Evolutionary conservation across 2,113 vertebrate species (phyloP).

Genomic region (Martes martes): DNA sequence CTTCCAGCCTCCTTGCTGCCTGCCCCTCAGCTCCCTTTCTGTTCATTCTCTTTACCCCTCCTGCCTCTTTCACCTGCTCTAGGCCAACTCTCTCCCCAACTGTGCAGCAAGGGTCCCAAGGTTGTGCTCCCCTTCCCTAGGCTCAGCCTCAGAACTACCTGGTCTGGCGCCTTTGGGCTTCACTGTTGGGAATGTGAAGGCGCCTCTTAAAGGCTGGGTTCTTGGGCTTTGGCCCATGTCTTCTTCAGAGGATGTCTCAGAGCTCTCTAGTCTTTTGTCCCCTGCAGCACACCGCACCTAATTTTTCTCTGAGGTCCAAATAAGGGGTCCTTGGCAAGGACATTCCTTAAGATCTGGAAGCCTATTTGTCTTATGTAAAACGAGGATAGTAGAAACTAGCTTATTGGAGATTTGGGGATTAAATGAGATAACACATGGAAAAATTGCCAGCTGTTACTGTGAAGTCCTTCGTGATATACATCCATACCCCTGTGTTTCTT

Average conservation of each 20-base stretch:
- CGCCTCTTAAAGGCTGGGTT: background rate
- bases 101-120: no score
- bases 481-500: background rate
- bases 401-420: background rate
- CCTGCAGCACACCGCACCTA: no score
- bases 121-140: background rate
- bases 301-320: background rate
- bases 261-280: background rate
- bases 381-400: background rate
- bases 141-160: background rate
- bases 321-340: background rate
- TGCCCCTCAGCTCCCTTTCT: no score
- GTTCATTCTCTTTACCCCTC: background rate
- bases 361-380: background rate
- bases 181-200: background rate
- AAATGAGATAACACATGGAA: background rate
- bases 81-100: background rate
- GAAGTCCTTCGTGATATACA: background rate
- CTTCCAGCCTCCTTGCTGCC: background rate
- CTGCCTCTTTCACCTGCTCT: background rate
- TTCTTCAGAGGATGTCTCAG: no score
- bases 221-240: no score
- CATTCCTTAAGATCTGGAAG: background rate
- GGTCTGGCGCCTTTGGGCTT: background rate
- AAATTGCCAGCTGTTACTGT: background rate